Percentiles rank a stretch among this genome's conserved stretches.
These are phyloP conservation scores for Notechis scutatus DNA, from an alignment of 2,113 vertebrate genomes.

Conservation along the genomic window DNA sequence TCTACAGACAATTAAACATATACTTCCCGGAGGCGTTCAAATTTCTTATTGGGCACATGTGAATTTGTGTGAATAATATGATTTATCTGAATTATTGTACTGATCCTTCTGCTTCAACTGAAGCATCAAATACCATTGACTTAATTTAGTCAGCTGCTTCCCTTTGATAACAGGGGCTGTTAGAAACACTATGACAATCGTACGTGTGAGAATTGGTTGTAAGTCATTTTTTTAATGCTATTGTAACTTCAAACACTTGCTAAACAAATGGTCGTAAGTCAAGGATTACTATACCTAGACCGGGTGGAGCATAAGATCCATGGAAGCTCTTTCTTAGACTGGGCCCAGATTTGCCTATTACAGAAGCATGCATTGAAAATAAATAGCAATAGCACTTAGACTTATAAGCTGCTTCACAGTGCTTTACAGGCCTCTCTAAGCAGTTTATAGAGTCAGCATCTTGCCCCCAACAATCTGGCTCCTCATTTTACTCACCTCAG, in stretches of 20 bases:
- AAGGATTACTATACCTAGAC: background rate
- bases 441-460: too few relatives aligned
- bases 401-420: too few relatives aligned
- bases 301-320: background rate
- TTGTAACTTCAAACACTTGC: background rate
- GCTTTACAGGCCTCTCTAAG: too few relatives aligned
- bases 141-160: background rate
- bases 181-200: background rate
- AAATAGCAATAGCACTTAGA: background rate
- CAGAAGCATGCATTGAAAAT: background rate
- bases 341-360: background rate
- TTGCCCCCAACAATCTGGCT: too few relatives aligned
- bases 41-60: background rate
- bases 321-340: background rate
- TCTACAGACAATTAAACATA: background rate
- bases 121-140: background rate
- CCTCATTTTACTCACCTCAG: too few relatives aligned
- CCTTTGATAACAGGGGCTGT: background rate
- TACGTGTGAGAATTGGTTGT: background rate
- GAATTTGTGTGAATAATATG: background rate
- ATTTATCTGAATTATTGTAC: background rate
- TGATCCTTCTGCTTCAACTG: background rate
- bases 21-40: background rate
- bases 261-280: background rate
- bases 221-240: background rate